A percentile compares a stretch with the other conserved stretches of the same genome.
These are phyloP conservation scores for Campoletis sonorensis DNA, from an alignment of 1,140 invertebrate genomes.

Conservation along the genomic window DNA sequence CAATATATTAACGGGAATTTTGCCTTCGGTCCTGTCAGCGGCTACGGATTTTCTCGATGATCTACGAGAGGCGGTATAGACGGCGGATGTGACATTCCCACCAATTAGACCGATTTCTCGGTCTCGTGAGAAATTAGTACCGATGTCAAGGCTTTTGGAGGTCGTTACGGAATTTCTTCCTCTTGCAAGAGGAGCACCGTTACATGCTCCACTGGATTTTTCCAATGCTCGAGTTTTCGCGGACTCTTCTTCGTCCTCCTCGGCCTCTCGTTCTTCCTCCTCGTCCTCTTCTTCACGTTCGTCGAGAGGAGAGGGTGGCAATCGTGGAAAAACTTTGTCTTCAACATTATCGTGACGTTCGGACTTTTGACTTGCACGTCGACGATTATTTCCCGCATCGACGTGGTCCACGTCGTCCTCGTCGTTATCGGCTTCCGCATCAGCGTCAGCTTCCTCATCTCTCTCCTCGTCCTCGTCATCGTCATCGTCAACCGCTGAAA, in stretches of 20 bases:
- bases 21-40: conserved; percentile 55
- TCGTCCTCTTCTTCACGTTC: conserved; percentile 34
- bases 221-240: not conserved
- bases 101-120: not conserved
- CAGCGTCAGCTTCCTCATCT: conserved; percentile 65
- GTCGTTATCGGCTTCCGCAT: conserved; percentile 63
- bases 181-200: conserved; percentile 56
- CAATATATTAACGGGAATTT: conserved; percentile 71
- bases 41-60: conserved; percentile 43
- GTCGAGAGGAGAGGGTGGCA: conserved; percentile 46
- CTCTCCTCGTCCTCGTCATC: conserved; percentile 63
- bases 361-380: conserved; percentile 1
- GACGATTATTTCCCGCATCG: conserved; percentile 34
- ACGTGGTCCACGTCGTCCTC: conserved; percentile 55
- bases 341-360: conserved; percentile 45
- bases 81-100: conserved; percentile 24
- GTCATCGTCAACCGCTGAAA: conserved; percentile 80
- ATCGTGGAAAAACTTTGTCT: conserved; percentile 25
- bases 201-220: conserved; percentile 55
- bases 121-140: conserved; percentile 44
- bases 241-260: not conserved
- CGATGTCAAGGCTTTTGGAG: conserved; percentile 65
- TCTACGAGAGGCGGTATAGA: conserved; percentile 48
- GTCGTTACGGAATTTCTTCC: conserved; percentile 54
- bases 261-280: conserved; percentile 37